Conservation (phyloP, 2,797 vertebrate species). For the Anguilla megastoma region DNA sequence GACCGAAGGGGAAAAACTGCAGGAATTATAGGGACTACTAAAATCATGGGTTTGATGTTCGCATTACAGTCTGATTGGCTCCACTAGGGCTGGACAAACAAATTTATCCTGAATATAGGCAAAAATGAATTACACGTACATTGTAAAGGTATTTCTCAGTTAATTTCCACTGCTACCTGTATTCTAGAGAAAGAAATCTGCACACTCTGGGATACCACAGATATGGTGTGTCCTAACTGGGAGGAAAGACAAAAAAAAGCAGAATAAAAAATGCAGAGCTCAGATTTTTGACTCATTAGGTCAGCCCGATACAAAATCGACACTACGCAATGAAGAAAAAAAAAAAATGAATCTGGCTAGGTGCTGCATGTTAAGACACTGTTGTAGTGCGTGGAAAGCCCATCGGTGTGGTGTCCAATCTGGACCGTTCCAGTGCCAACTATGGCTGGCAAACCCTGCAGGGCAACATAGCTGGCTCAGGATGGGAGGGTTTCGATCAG, state of each 20-base stretch:
- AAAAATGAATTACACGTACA: neutral
- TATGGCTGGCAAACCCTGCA: too few relatives aligned
- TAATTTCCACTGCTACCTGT: neutral
- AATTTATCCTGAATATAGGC: neutral
- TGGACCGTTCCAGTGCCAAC: too few relatives aligned
- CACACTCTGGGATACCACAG: neutral
- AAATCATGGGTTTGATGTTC: neutral
- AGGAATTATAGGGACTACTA: neutral
- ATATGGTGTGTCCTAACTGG: neutral
- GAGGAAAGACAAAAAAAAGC: neutral
- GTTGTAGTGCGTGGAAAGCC: too few relatives aligned
- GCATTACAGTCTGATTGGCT: neutral
- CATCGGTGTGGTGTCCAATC: too few relatives aligned
- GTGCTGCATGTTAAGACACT: too few relatives aligned
- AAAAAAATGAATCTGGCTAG: neutral
- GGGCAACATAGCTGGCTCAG: too few relatives aligned
- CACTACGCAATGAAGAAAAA: neutral
- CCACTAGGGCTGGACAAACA: neutral
- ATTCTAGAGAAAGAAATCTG: neutral
- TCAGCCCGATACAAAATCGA: neutral
- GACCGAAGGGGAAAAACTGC: neutral
- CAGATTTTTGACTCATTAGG: too few relatives aligned
- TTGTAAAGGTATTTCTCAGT: neutral
- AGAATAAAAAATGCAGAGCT: too few relatives aligned
- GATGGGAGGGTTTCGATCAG: too few relatives aligned